A percentile compares a stretch with the other conserved stretches of the same genome.
These are phyloP conservation scores for Lithophane leautieri DNA, from an alignment of 2,888 invertebrate genomes.

Conservation along the genomic window DNA sequence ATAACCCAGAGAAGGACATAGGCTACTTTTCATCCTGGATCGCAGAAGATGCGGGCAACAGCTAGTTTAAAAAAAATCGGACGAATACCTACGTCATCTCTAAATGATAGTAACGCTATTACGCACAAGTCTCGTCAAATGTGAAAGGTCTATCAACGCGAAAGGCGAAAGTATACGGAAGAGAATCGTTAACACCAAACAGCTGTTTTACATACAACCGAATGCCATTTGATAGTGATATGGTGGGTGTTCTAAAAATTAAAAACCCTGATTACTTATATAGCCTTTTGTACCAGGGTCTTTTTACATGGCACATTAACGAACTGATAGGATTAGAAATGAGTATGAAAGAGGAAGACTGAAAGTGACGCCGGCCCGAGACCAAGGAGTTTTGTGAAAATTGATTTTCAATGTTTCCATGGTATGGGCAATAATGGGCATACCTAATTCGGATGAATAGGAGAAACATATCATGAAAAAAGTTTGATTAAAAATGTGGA, in stretches of 20 bases:
- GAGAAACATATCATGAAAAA: not conserved
- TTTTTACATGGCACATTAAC: not conserved
- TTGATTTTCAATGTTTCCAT: not conserved
- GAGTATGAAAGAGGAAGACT: not conserved
- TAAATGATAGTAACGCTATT: slow-evolving; percentile 32
- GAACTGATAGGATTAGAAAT: slow-evolving; percentile 11
- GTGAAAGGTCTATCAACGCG: slow-evolving; percentile 57
- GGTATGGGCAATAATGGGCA: not conserved
- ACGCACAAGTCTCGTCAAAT: slow-evolving; percentile 45
- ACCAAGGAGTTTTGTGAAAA: not conserved
- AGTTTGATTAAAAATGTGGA: not conserved
- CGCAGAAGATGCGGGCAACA: no score
- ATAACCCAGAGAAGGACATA: no score
- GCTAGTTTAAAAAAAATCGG: slow-evolving; percentile 6
- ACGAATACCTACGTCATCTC: slow-evolving; percentile 26
- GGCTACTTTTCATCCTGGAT: no score
- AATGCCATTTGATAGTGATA: slow-evolving; percentile 8
- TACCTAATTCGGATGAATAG: not conserved
- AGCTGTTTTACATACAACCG: slow-evolving; percentile 40
- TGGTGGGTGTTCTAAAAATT: not conserved
- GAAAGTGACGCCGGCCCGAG: not conserved
- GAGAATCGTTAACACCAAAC: slow-evolving; percentile 42
- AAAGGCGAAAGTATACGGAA: slow-evolving; percentile 52
- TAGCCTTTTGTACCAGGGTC: not conserved
- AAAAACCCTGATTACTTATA: slow-evolving; percentile 3